Evolutionary conservation across 2,888 invertebrate genomes (phyloP).

Genomic region (Apamea crenata): DNA sequence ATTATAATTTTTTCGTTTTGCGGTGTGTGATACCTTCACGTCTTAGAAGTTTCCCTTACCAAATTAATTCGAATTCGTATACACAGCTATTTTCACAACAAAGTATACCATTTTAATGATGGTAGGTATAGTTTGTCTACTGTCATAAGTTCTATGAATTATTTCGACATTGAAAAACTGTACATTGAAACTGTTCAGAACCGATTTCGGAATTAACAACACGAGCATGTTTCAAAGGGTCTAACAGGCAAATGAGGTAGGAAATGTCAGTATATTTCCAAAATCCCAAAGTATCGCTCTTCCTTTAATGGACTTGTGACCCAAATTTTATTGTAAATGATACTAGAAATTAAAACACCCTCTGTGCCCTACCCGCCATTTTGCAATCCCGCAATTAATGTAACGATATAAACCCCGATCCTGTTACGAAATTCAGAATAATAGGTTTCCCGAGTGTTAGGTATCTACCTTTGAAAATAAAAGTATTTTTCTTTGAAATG

Average conservation of each 20-base stretch:
- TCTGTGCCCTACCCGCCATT: conserved; percentile 44
- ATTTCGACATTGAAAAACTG: background rate
- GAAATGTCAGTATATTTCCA: conserved; percentile 19
- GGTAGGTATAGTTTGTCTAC: too few species aligned
- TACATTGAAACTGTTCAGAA: background rate
- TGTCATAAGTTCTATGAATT: background rate
- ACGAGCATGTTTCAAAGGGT: conserved; percentile 5
- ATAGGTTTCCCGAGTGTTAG: conserved; percentile 22
- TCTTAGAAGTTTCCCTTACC: too few species aligned
- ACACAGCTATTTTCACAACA: background rate
- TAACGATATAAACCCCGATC: conserved; percentile 50
- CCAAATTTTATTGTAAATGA: conserved; percentile 55
- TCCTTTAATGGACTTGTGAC: conserved; percentile 36
- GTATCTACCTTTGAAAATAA: conserved; percentile 5
- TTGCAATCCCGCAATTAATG: conserved; percentile 54
- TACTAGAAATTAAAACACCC: conserved; percentile 62
- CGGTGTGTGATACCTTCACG: too few species aligned
- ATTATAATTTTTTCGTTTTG: too few species aligned
- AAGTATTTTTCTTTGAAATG: background rate
- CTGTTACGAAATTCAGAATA: conserved; percentile 44
- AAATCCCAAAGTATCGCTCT: conserved; percentile 20
- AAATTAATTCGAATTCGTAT: too few species aligned
- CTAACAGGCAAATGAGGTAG: background rate
- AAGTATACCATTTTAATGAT: background rate
- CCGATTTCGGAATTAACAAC: background rate